Conservation (phyloP, 2,888 invertebrate species). For the Cerastoderma edule region DNA sequence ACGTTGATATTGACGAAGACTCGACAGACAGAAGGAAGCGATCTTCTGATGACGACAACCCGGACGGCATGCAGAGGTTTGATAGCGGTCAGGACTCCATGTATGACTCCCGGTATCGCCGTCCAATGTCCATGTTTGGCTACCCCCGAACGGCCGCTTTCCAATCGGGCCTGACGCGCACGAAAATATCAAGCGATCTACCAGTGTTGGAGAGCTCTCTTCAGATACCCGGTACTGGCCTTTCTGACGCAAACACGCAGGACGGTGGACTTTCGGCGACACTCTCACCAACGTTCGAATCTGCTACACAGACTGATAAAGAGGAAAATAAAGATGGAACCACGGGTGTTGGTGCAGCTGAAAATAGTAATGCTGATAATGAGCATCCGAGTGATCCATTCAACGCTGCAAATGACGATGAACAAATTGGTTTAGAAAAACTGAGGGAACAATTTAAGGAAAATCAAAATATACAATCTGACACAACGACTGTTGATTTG, state of each 20-base stretch:
- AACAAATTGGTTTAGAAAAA: background rate
- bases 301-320: constrained; percentile 23
- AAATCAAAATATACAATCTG: constrained; percentile 11
- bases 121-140: no score
- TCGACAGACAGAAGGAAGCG: constrained; percentile 36
- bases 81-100: no score
- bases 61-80: background rate
- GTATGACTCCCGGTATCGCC: no score
- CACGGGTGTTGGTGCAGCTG: background rate
- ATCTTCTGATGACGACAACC: constrained; percentile 32
- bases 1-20: constrained; percentile 32
- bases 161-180: constrained; percentile 32
- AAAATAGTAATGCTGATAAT: background rate
- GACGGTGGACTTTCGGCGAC: constrained; percentile 41
- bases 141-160: constrained; percentile 41
- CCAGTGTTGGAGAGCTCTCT: constrained; percentile 37
- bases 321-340: constrained; percentile 14
- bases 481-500: background rate
- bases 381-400: background rate
- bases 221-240: constrained; percentile 45
- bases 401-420: background rate
- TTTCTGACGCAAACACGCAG: constrained; percentile 43
- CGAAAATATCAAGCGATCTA: constrained; percentile 40
- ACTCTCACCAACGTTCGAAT: constrained; percentile 23
- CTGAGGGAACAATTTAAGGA: constrained; percentile 20